Evolutionary conservation across 2,113 vertebrate species (phyloP), one percentile per base, ranked within the genome.

Genomic region (Cygnus atratus): DNA sequence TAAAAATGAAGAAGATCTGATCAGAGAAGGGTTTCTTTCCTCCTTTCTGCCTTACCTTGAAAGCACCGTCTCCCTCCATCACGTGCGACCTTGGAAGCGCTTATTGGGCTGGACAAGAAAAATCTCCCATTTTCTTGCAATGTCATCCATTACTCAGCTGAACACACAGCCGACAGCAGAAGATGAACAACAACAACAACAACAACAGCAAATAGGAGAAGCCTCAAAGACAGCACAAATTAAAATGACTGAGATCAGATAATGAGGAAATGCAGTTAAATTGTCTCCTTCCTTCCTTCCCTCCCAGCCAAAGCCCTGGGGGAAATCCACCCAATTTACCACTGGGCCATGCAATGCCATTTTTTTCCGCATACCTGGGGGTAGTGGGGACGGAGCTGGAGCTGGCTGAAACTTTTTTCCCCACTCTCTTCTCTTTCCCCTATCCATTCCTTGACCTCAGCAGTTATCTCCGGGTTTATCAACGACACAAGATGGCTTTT

Each of bases 381-480:
- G 35, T 19, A 13, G 13, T 28, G 72, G 44, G 29, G 48, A 91
- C 52, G 35, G 37, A 77, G 25, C 58, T 65, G 75, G 24, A 59
- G 59, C 15, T 9, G 31, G 50, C 44, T 63, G 82, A 74, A 94
- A 84, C 67, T 89, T 92, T 54, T 7, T 16, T 14, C 83, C 50
- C 43, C 50, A 58, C 18, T 77, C 37, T 84, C 43, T 88, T 95
- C 73, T 86, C 78, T 94, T 89, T 95, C 72, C 48, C 59, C 70
- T 75, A 55, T 87, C 54, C 17, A 1, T 86, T 80, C 87, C 92
- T 75, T 97, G 96, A 98, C 97, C 98, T 98, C 96, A 96, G 95
- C 94, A 2, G 31, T 95, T 98, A 97, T 98, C 96, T 97, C 90
- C 84, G 92, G 97, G 93, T 97, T 98, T 97, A 98, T 97, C 98